Percentiles rank a stretch among this genome's conserved stretches.
These are phyloP conservation scores for Jordanella pulchra DNA, from an alignment of 2,797 vertebrate genomes.

Conservation along the genomic window DNA sequence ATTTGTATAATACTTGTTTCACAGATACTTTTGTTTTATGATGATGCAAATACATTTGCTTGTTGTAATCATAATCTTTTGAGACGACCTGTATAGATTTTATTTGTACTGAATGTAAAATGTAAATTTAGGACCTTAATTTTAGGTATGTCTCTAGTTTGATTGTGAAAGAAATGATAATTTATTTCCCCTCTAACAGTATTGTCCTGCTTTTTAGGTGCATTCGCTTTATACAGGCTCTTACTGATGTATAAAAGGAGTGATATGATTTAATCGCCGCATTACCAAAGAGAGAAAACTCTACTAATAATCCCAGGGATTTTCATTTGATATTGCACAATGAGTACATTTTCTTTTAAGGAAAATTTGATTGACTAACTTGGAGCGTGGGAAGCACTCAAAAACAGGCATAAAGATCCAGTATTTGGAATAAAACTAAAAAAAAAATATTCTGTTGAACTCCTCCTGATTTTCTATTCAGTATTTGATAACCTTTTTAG, in stretches of 20 bases:
- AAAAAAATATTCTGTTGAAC: neutral
- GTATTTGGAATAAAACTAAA: neutral
- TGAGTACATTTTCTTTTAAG: neutral
- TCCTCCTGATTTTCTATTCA: neutral
- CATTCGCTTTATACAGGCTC: no score
- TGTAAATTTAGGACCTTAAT: no score
- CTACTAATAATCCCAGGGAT: neutral
- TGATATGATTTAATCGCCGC: neutral
- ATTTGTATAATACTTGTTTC: no score
- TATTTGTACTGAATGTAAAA: no score
- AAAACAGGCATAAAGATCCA: neutral
- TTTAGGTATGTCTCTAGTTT: no score
- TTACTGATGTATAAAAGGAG: neutral
- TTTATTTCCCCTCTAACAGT: no score
- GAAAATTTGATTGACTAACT: neutral
- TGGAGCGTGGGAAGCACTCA: neutral
- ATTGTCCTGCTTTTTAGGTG: no score
- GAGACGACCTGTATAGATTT: no score
- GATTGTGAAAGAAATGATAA: no score
- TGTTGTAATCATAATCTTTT: no score
- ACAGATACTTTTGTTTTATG: no score
- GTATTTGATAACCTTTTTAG: neutral
- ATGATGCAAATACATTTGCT: no score
- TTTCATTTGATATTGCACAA: neutral
- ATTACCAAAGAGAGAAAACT: neutral